Percentiles rank a stretch among this genome's conserved stretches.
These are phyloP conservation scores for Dicyrtoma fusca DNA, from an alignment of 2,888 invertebrate species.

Conservation along the genomic window DNA sequence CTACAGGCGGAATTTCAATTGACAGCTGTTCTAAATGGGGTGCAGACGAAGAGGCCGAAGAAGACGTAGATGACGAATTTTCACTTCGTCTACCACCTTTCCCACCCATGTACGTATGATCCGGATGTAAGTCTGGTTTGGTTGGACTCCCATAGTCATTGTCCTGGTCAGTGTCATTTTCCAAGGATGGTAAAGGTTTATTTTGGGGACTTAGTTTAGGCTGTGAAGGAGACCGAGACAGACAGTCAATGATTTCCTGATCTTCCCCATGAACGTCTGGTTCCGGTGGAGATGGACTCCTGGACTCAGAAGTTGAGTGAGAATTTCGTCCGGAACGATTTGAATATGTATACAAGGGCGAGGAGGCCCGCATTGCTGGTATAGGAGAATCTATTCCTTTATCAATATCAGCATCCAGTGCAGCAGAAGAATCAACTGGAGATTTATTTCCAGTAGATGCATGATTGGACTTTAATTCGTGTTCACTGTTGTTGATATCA, in stretches of 20 bases:
- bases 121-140: conserved; percentile 56
- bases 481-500: conserved; percentile 10
- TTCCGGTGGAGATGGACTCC: conserved; percentile 45
- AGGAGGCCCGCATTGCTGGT: conserved; percentile 61
- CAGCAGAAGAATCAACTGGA: neutral
- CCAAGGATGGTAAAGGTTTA: conserved; percentile 56
- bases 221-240: conserved; percentile 45
- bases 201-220: conserved; percentile 45
- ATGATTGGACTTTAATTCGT: conserved; percentile 11
- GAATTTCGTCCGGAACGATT: conserved; percentile 60
- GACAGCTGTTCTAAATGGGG: conserved; percentile 71
- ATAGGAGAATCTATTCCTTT: conserved; percentile 47
- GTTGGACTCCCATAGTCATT: conserved; percentile 38
- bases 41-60: conserved; percentile 17
- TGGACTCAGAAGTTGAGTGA: conserved; percentile 29
- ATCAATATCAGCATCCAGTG: conserved; percentile 18
- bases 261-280: conserved; percentile 56
- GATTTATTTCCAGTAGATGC: neutral
- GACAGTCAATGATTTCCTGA: conserved; percentile 55
- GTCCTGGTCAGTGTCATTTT: conserved; percentile 55
- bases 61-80: neutral
- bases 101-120: conserved; percentile 49
- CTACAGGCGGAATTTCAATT: conserved; percentile 75
- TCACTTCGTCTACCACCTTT: conserved; percentile 41
- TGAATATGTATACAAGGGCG: conserved; percentile 77